A percentile compares a stretch with the other conserved stretches of the same genome.
Evolutionary conservation across 2,888 invertebrate species (phyloP).

Genomic region (Cosmia pyralina): DNA sequence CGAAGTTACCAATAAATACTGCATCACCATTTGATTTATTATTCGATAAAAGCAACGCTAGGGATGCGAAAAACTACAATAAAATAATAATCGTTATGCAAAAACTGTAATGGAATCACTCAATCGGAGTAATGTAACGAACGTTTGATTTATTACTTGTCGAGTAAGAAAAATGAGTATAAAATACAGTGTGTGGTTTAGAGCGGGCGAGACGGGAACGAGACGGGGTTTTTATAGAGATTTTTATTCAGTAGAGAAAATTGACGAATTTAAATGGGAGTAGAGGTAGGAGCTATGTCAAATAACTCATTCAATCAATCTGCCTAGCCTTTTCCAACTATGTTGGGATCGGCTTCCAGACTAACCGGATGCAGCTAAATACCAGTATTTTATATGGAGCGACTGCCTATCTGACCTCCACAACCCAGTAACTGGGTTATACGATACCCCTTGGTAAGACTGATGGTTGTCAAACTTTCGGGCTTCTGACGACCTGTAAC

Average conservation of each 20-base stretch:
- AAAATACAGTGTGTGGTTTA: slow-evolving; percentile 78
- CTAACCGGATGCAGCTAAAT: too few relatives aligned
- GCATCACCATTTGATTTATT: slow-evolving; percentile 64
- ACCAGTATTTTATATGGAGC: too few relatives aligned
- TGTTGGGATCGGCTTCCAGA: too few relatives aligned
- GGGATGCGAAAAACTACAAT: slow-evolving; percentile 64
- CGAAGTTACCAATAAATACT: slow-evolving; percentile 51
- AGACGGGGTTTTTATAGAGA: slow-evolving; percentile 1
- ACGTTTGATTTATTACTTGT: slow-evolving; percentile 86
- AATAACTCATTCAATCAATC: background rate
- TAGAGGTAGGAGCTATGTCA: background rate
- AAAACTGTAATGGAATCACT: slow-evolving; percentile 87
- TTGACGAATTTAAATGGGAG: background rate
- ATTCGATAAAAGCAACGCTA: slow-evolving; percentile 61
- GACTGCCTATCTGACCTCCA: too few relatives aligned
- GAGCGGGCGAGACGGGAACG: slow-evolving; percentile 69
- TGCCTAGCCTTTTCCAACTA: too few relatives aligned
- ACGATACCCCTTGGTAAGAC: too few relatives aligned
- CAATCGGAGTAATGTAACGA: slow-evolving; percentile 88
- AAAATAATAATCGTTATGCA: slow-evolving; percentile 84
- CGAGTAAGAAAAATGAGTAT: slow-evolving; percentile 88
- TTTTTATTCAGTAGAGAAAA: background rate
- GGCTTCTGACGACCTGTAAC: too few relatives aligned
- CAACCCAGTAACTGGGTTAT: too few relatives aligned
- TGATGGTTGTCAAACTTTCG: too few relatives aligned